phyloP scores from a whole-genome alignment of 2,888 invertebrate species.

The Cataglyphis rosenhaueri region DNA sequence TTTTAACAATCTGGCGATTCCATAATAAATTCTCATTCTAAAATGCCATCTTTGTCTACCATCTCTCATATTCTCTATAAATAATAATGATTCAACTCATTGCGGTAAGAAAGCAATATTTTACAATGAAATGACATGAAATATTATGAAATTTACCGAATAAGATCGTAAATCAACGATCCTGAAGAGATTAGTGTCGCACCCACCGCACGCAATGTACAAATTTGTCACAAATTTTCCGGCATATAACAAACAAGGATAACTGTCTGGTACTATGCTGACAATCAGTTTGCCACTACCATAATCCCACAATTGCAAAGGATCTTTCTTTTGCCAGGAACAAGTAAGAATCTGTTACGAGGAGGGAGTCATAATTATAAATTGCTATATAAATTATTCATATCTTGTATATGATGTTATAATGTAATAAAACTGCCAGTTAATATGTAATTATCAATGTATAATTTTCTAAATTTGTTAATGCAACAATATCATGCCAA shows the following conservation, averaged over 20 bases:
- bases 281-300: slow-evolving; percentile 88
- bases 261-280: slow-evolving; percentile 87
- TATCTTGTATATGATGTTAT: not conserved
- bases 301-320: slow-evolving; percentile 90
- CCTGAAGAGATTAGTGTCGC: slow-evolving; percentile 87
- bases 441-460: not conserved
- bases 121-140: not conserved
- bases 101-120: not conserved
- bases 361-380: not conserved
- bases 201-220: slow-evolving; percentile 88
- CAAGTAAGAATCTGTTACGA: slow-evolving; percentile 88
- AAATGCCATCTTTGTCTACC: not conserved
- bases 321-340: slow-evolving; percentile 88
- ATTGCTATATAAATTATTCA: too few relatives aligned
- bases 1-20: not conserved
- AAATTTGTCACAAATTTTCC: slow-evolving; percentile 88
- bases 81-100: not conserved
- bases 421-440: not conserved
- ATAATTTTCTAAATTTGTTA: slow-evolving; percentile 15
- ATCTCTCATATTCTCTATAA: not conserved
- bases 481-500: not conserved
- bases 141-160: slow-evolving; percentile 85
- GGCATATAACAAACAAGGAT: slow-evolving; percentile 87
- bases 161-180: slow-evolving; percentile 88
- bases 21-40: not conserved